These are phyloP conservation scores for Panzeria rudis DNA, from an alignment of 2,888 invertebrate genomes.

Conservation along the genomic window DNA sequence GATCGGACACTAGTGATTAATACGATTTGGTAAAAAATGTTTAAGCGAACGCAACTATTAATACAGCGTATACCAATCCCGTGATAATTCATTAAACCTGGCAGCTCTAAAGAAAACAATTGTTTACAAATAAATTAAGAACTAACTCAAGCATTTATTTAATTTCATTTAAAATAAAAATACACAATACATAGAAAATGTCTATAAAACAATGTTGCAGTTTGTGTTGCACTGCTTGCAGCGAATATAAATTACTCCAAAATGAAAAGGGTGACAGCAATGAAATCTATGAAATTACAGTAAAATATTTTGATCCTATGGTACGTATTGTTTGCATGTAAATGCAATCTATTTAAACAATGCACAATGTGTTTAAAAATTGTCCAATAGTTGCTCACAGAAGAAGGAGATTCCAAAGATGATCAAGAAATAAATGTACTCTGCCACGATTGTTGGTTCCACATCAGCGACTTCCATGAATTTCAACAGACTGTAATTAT, in stretches of 20 bases:
- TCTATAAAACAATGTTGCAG: conserved; percentile 53
- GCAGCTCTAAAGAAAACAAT: neutral
- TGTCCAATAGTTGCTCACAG: conserved; percentile 38
- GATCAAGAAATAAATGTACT: conserved; percentile 36
- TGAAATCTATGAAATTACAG: conserved; percentile 63
- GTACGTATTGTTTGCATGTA: conserved; percentile 22
- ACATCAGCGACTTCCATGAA: conserved; percentile 64
- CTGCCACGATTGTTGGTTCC: conserved; percentile 59
- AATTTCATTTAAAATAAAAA: neutral
- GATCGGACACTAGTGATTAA: too few species aligned
- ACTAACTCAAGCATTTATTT: conserved; percentile 13
- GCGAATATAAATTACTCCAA: conserved; percentile 51
- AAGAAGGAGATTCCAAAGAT: neutral
- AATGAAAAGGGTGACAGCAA: conserved; percentile 60
- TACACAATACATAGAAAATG: conserved; percentile 31
- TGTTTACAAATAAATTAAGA: conserved; percentile 54
- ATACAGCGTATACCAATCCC: neutral
- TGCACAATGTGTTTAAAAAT: neutral
- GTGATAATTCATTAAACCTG: neutral
- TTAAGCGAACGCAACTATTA: neutral
- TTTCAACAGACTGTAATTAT: conserved; percentile 57
- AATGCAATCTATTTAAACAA: neutral
- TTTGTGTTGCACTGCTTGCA: conserved; percentile 50
- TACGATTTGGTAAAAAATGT: too few species aligned
- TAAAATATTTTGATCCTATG: conserved; percentile 70